Conservation (phyloP, 92 coral and sea anemone genomes). For the Anthopleura xanthogrammica region DNA sequence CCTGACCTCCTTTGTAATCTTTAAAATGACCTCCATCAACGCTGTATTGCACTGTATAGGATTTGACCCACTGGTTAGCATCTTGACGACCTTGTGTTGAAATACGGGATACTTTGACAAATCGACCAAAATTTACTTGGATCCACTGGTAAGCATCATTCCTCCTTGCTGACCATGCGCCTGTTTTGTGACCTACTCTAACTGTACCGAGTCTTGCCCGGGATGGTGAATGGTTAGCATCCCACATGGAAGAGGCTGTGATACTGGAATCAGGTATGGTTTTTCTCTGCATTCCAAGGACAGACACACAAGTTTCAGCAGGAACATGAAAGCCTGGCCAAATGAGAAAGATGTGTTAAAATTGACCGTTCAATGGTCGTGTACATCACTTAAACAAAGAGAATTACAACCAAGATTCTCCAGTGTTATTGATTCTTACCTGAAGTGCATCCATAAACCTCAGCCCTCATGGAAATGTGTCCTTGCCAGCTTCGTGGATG, state of each 20-base stretch:
- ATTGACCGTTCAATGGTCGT: too few relatives aligned
- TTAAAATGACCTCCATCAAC: constrained; percentile 13
- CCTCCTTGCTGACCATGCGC: constrained; percentile 22
- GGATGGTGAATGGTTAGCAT: constrained; percentile 16
- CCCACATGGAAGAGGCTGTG: constrained; percentile 21
- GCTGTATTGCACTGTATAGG: constrained; percentile 23
- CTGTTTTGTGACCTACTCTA: constrained; percentile 2
- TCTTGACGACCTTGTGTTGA: constrained; percentile 28
- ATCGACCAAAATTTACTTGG: constrained; percentile 7
- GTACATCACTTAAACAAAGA: too few relatives aligned
- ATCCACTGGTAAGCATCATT: constrained; percentile 18
- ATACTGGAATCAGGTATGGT: constrained; percentile 22
- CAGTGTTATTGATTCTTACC: too few relatives aligned
- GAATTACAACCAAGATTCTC: too few relatives aligned
- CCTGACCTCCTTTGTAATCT: not conserved
- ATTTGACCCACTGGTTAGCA: constrained; percentile 23
- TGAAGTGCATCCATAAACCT: too few relatives aligned
- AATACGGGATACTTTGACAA: constrained; percentile 2
- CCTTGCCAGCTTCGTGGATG: too few relatives aligned
- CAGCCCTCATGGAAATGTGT: too few relatives aligned
- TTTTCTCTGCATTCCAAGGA: not conserved
- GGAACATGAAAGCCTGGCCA: too few relatives aligned
- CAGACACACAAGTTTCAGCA: too few relatives aligned
- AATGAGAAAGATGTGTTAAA: too few relatives aligned
- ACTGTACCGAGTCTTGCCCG: constrained; percentile 19